Conservation (phyloP, 1,140 invertebrate genomes). For the Delia radicum region DNA sequence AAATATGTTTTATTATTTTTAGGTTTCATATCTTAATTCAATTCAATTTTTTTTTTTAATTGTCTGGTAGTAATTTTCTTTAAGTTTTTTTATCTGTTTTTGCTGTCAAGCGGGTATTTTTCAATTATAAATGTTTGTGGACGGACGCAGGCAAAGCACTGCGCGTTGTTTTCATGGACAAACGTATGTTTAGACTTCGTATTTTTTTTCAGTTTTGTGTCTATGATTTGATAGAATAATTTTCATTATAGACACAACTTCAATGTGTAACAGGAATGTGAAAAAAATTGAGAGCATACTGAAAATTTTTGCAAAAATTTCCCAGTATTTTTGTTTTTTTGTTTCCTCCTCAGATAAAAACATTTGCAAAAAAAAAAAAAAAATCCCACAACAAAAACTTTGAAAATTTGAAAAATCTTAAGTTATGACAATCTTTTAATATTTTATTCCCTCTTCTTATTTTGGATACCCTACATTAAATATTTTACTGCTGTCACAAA, state of each 20-base stretch:
- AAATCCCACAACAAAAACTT: not conserved
- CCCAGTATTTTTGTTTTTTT: not conserved
- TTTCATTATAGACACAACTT: not conserved
- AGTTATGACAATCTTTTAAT: not conserved
- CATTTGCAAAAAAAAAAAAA: too few species aligned
- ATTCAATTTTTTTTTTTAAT: not conserved
- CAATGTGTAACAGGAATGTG: not conserved
- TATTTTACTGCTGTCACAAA: not conserved
- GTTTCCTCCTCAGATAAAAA: not conserved
- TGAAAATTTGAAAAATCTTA: not conserved
- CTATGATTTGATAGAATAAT: not conserved
- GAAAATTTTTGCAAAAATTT: not conserved
- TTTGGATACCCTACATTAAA: not conserved
- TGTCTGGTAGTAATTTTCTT: not conserved
- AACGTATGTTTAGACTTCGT: constrained; percentile 9
- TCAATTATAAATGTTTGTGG: constrained; percentile 10
- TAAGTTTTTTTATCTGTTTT: not conserved
- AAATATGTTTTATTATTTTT: too few species aligned
- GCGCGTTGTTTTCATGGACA: constrained; percentile 18
- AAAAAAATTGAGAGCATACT: not conserved
- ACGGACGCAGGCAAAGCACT: constrained; percentile 18
- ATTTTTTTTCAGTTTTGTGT: not conserved
- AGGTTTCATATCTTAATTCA: not conserved
- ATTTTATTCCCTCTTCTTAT: not conserved
- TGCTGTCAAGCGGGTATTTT: not conserved